Base-by-base conservation (phyloP, 2,797 vertebrate genomes). In the Peromyscus eremicus region DNA sequence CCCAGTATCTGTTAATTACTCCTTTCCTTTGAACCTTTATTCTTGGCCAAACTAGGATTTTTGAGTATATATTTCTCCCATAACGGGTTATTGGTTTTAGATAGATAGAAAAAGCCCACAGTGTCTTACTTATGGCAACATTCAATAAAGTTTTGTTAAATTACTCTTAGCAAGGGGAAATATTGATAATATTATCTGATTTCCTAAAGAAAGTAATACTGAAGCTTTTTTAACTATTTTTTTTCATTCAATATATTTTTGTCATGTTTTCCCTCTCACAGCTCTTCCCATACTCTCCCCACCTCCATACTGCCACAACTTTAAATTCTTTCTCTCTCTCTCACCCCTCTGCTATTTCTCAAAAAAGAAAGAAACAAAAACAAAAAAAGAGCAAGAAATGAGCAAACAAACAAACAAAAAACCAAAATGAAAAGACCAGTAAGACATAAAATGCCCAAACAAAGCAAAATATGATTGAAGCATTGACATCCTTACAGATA, bases 141-240 rank as follows among this genome's bases (percentile, higher is more conserved):
- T 1, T 66, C 60, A 68, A 66, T 94, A 91, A 76, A 79, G 34
- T 52, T 92, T 71, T 92, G 10, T 92, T 93, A 89, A 94, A 68
- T 96, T 68, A 95, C 80, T 94, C 92, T 84, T 89, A 64, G 60
- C 79, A 95, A 73, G 77, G 66, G 68, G 34, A 94, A 66, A 82
- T 89, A 85, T 91, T 92, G 14, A 34, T 76, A 89, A 85, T 80
- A 21, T 84, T 96, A 91, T 37, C 83, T 82, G 13, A 6, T 95
- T 91, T 95, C 96, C n/a, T 34, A 83, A 3, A 92, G 49, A 87
- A 91, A 84, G 60, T 94, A 19, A 82, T 14, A 84, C 14, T 75
- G 66, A 97, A 92, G 29, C 71, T 34, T 92, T 91, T 46, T 2
- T 16, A 68, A 86, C 43, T 46, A 68, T 14, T 86, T 52, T 49